phyloP scores from a whole-genome alignment of 2,113 vertebrate species.

The Sylvietta virens region DNA sequence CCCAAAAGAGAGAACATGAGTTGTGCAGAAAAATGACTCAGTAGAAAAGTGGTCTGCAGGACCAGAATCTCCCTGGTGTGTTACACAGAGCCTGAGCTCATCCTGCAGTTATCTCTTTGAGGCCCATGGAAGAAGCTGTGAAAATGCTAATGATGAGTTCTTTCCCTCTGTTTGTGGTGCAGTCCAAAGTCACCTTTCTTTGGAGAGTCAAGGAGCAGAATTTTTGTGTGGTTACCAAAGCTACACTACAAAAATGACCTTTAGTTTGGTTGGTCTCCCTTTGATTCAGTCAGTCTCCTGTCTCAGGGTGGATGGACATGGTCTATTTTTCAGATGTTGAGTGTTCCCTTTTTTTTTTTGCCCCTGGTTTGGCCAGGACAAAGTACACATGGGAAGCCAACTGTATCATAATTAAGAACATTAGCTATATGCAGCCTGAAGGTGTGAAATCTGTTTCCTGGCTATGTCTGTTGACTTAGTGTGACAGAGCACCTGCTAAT shows the following conservation, averaged over 20 bases:
- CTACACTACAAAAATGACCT: rapidly evolving
- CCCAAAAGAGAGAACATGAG: not conserved
- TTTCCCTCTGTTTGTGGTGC: not conserved
- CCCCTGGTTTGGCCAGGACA: not conserved
- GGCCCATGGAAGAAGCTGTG: not conserved
- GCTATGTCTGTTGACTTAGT: slow-evolving; percentile 20
- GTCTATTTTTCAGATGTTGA: not conserved
- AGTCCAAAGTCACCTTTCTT: not conserved
- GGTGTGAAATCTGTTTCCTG: slow-evolving; percentile 29
- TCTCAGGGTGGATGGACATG: not conserved
- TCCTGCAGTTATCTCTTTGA: not conserved
- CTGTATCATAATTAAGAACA: not conserved
- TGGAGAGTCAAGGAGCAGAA: not conserved
- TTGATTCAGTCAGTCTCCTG: not conserved
- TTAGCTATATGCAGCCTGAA: not conserved
- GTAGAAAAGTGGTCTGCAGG: not conserved
- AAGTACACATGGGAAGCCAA: not conserved
- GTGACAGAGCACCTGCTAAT: not conserved
- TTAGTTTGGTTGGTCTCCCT: not conserved
- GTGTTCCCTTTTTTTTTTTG: not conserved
- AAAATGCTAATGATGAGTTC: not conserved
- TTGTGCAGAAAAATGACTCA: not conserved
- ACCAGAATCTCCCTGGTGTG: not conserved
- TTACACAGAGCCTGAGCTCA: not conserved
- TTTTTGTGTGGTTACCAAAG: not conserved